phyloP scores from a whole-genome alignment of 2,888 invertebrate genomes.

The Tetranychus piercei region DNA sequence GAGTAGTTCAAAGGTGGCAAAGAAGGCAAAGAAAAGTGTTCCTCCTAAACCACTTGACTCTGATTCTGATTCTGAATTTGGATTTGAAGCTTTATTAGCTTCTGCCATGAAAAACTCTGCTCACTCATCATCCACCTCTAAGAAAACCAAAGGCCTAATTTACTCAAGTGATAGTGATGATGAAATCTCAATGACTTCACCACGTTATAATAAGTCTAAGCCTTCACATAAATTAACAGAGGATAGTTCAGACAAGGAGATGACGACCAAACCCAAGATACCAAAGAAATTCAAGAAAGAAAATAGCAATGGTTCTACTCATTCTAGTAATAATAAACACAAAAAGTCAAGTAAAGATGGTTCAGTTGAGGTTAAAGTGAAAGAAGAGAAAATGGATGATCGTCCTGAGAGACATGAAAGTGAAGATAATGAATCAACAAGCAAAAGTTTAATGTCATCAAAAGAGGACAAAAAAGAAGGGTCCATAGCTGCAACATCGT shows the following conservation, averaged over 20 bases:
- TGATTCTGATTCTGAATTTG: slow-evolving; percentile 24
- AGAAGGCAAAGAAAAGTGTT: slow-evolving; percentile 20
- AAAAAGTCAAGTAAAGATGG: neutral
- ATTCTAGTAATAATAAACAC: neutral
- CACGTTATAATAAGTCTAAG: slow-evolving; percentile 2
- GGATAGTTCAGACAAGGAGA: slow-evolving; percentile 11
- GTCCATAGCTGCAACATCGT: neutral
- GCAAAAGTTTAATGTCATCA: neutral
- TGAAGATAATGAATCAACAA: neutral
- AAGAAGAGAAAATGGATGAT: neutral
- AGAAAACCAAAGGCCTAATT: slow-evolving; percentile 13
- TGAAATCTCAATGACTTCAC: slow-evolving; percentile 30
- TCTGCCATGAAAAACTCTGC: slow-evolving; percentile 16
- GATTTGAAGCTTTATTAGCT: slow-evolving; percentile 25
- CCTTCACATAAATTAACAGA: neutral
- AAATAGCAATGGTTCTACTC: neutral
- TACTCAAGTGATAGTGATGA: slow-evolving; percentile 16
- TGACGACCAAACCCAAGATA: neutral
- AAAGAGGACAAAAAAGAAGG: neutral
- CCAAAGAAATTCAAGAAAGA: slow-evolving; percentile 4
- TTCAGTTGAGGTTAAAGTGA: neutral
- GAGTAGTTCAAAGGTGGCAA: neutral
- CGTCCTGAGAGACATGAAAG: neutral
- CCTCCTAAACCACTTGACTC: slow-evolving; percentile 22
- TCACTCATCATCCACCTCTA: neutral